Percentiles rank a stretch among this genome's conserved stretches.
phyloP scores from a whole-genome alignment of 1,140 invertebrate genomes.

The Cataglyphis hispanica region DNA sequence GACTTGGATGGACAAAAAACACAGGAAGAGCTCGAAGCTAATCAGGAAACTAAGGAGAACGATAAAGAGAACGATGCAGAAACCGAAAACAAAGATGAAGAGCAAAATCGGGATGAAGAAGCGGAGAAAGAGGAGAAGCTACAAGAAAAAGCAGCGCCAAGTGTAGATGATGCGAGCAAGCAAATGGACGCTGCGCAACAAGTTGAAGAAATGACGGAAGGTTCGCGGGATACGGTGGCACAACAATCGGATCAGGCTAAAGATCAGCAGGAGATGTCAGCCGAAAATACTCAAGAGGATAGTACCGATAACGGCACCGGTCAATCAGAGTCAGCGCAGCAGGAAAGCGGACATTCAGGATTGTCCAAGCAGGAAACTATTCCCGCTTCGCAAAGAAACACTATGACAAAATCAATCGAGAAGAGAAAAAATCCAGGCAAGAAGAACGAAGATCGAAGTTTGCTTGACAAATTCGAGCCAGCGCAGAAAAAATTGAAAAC shows the following conservation, averaged over 20 bases:
- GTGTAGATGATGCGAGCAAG: constrained; percentile 76
- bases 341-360: constrained; percentile 85
- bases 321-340: constrained; percentile 86
- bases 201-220: constrained; percentile 77
- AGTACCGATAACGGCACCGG: constrained; percentile 86
- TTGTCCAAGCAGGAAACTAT: constrained; percentile 78
- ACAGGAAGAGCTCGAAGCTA: constrained; percentile 78
- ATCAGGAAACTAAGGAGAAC: constrained; percentile 83
- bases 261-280: constrained; percentile 69
- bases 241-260: constrained; percentile 68
- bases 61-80: constrained; percentile 3
- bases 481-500: constrained; percentile 87
- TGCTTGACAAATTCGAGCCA: constrained; percentile 84
- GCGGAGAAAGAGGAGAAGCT: constrained; percentile 82
- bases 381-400: constrained; percentile 71
- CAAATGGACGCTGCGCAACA: constrained; percentile 83
- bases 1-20: constrained; percentile 69
- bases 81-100: constrained; percentile 85
- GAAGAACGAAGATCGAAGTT: constrained; percentile 84
- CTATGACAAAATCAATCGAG: constrained; percentile 74
- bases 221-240: constrained; percentile 81
- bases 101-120: constrained; percentile 82
- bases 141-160: constrained; percentile 83
- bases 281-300: constrained; percentile 84
- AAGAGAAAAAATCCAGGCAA: constrained; percentile 86